Base-by-base conservation (phyloP, 2,113 vertebrate species). In the Maccullochella peelii region DNA sequence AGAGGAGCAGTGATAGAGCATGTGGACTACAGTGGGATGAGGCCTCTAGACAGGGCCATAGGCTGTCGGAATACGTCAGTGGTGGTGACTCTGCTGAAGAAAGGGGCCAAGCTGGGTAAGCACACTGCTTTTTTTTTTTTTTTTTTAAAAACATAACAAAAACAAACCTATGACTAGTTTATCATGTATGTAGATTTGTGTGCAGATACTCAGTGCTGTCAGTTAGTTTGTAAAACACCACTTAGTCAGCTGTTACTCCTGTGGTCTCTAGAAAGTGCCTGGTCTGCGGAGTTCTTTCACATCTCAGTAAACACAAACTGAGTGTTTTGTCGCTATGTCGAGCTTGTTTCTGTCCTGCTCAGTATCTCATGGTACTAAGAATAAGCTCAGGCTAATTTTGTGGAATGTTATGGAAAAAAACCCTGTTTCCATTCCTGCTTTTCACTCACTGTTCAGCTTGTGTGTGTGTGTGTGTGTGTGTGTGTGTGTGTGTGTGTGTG, bases 1-100 rank as follows among this genome's bases (percentile, higher is more conserved):
- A 97, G 96, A 76, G 98, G 98, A 85, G 98, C 98, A 0, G 94
- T 97, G 94, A 98, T 99, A 1, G 98, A 99, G 93, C 98, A 99
- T 0, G 94, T 98, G 71, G 98, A 99, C 95, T 96, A 96, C 89
- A 99, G 98, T 0, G 98, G 98, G 27, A 99, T 99, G 98, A 95
- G 98, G 66, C 98, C 98, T 0, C 90, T 99, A 94, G 98, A 99
- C 95, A 96, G 98, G 90, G 98, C 98, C 8, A 99, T 99, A 0
- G 98, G 98, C 6, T 99, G 98, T 69, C 96, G 98, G 42, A 99
- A 99, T 77, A 97, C 98, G 0, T 92, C 98, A 0, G 98, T 99
- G 0, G 98, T 99, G 89, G 96, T 99, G 23, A 97, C 93, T 0
- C 95, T 99, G 25, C 96, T 99, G 83, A 96, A 97, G 67, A 99